Evolutionary conservation across 2,113 vertebrate species (phyloP), one percentile per base, ranked within the genome.

Genomic region (Cebidichthys violaceus): DNA sequence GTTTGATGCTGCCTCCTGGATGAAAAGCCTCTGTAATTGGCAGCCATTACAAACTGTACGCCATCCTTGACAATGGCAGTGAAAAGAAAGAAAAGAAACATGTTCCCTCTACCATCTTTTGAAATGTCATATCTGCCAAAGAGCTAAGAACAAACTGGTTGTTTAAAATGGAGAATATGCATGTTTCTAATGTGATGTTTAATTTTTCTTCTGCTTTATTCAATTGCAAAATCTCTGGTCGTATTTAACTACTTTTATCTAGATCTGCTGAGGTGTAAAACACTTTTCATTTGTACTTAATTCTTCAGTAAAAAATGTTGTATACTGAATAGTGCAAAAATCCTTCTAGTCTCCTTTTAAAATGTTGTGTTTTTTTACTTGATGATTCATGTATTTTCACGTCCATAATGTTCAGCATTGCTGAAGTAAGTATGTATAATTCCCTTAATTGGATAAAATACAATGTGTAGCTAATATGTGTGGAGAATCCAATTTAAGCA

Each of bases 21-120:
- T 92, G 88, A 93, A 93, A 93, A 89, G 86, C 82, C 60, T 70
- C 84, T 61, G 75, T 93, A 94, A 94, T 93, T 93, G 93, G 88
- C 86, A 88, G 84, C 90, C 81, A 89, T 90, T 91, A 92, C 84
- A 88, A 81, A 86, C 84, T 83, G 69, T 62, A 81, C 37, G 18
- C 67, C 62, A 70, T 64, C 84, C 72, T 76, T 75, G 77, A 88
- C 86, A 88, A 83, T 81, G 69, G 82, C 66, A 67, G 43, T 35
- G 69, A 24, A 75, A 74, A 73, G 47, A 77, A 62, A 81, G 68
- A 76, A 78, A 68, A 68, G 39, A 70, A 76, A 70, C 33, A 45
- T 75, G 71, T 75, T 77, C 35, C 43, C 47, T 55, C 29, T 1
- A 31, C 24, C 17, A 67, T 81, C 64, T 86, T 84, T 77, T 85